A percentile compares a stretch with the other conserved stretches of the same genome.
Conservation (phyloP, 2,113 vertebrate species). For the Globicephala melas region DNA sequence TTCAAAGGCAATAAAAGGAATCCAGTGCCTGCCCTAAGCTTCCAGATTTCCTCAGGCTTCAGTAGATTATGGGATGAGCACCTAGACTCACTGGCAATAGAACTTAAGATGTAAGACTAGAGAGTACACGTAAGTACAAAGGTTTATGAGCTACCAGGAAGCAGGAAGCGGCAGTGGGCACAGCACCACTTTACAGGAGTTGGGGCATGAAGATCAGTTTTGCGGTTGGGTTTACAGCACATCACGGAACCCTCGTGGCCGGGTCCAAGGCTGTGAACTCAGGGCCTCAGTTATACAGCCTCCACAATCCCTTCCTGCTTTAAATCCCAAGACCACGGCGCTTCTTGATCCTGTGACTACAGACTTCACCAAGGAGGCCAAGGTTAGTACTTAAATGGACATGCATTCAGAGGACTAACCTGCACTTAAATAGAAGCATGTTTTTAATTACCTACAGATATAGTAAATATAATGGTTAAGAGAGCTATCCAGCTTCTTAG, state of each 20-base stretch:
- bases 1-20: neutral
- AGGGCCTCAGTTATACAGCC: neutral
- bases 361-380: neutral
- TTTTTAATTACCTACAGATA: neutral
- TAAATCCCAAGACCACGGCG: neutral
- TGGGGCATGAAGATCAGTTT: neutral
- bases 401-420: neutral
- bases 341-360: neutral
- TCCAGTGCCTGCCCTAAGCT: too few relatives aligned
- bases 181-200: rapidly evolving
- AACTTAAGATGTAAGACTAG: neutral
- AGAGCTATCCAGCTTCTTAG: neutral
- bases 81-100: neutral
- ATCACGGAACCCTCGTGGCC: neutral
- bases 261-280: neutral
- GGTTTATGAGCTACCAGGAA: neutral
- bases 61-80: neutral
- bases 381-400: neutral
- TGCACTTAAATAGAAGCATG: neutral
- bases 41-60: rapidly evolving
- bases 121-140: neutral
- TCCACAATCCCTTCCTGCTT: neutral
- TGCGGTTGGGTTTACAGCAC: neutral
- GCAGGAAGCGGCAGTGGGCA: rapidly evolving
- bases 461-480: neutral